These are phyloP conservation scores for Sitobion miscanthi DNA, from an alignment of 1,140 invertebrate genomes.

Conservation along the genomic window DNA sequence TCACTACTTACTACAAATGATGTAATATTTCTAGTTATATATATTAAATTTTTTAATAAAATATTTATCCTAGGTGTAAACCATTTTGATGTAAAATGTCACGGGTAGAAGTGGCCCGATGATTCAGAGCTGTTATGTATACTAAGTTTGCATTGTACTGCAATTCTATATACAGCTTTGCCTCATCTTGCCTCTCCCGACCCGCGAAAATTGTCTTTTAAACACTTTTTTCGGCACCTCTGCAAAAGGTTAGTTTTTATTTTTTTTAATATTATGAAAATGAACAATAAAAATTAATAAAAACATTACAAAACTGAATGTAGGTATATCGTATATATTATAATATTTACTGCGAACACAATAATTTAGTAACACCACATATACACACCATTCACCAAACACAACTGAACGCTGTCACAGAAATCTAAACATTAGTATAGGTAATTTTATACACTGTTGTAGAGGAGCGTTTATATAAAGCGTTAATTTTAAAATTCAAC, in stretches of 20 bases:
- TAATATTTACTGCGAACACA: neutral
- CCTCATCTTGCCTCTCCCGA: constrained; percentile 55
- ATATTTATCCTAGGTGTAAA: neutral
- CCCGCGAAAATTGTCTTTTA: neutral
- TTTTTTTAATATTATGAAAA: neutral
- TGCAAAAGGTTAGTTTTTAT: neutral
- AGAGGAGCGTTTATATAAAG: constrained; percentile 44
- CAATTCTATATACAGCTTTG: constrained; percentile 52
- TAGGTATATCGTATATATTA: neutral
- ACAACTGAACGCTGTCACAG: constrained; percentile 34
- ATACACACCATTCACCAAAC: neutral
- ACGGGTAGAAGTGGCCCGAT: constrained; percentile 49
- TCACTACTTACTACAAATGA: neutral
- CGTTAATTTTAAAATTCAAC: constrained; percentile 57
- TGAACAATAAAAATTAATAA: neutral
- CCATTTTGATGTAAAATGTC: neutral
- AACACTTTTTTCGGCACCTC: neutral
- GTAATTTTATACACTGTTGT: constrained; percentile 4
- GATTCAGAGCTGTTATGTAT: constrained; percentile 52
- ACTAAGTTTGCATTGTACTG: neutral
- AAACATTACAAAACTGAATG: neutral
- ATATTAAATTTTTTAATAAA: neutral
- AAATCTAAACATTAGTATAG: constrained; percentile 35
- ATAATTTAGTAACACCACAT: neutral
- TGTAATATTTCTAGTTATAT: neutral